Evolutionary conservation across 2,888 invertebrate species (phyloP).

Genomic region (Protodeltote pygarga): DNA sequence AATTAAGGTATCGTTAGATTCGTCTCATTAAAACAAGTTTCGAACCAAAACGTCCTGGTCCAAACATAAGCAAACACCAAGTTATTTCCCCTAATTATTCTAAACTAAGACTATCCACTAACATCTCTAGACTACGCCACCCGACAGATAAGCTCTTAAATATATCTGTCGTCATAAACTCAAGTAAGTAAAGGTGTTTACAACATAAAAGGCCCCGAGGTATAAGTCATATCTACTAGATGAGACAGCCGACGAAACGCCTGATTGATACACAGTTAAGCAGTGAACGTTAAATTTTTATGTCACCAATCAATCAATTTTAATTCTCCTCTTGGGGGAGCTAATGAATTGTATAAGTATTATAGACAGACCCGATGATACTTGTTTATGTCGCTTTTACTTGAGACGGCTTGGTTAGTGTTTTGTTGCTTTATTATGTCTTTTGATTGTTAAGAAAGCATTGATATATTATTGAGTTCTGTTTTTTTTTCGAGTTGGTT

Average conservation of each 20-base stretch:
- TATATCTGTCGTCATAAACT: slow-evolving; percentile 55
- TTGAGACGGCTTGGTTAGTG: background rate
- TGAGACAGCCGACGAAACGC: slow-evolving; percentile 46
- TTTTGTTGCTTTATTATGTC: background rate
- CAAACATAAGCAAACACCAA: slow-evolving; percentile 6
- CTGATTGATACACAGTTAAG: slow-evolving; percentile 74
- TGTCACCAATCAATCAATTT: slow-evolving; percentile 82
- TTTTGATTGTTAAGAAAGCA: too few relatives aligned
- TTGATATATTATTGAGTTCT: too few relatives aligned
- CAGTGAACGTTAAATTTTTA: slow-evolving; percentile 77
- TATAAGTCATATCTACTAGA: slow-evolving; percentile 56
- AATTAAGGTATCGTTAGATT: background rate
- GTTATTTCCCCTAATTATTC: slow-evolving; percentile 19
- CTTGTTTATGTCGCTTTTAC: slow-evolving; percentile 6
- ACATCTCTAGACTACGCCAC: slow-evolving; percentile 35
- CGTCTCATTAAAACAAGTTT: background rate
- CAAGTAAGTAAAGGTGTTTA: slow-evolving; percentile 55
- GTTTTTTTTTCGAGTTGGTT: too few relatives aligned
- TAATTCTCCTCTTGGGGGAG: slow-evolving; percentile 64
- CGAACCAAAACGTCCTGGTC: too few relatives aligned
- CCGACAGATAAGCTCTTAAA: slow-evolving; percentile 46
- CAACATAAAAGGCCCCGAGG: slow-evolving; percentile 65
- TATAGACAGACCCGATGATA: slow-evolving; percentile 15
- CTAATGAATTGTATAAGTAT: slow-evolving; percentile 44
- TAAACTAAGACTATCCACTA: slow-evolving; percentile 15